Evolutionary conservation across 2,888 invertebrate species (phyloP), one percentile per base, ranked within the genome.

Genomic region (Odontothrips loti): DNA sequence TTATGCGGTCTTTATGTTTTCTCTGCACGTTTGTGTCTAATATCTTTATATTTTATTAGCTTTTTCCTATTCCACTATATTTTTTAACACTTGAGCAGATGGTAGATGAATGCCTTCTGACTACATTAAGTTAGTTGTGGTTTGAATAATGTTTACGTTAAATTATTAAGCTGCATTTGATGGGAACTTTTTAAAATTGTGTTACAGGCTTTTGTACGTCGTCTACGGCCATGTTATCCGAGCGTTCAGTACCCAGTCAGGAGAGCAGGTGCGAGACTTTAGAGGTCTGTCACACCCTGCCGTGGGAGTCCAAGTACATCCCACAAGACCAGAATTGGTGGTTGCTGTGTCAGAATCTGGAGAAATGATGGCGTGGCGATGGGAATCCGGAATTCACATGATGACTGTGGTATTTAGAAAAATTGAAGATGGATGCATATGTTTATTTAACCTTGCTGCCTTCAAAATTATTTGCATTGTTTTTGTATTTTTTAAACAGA

Each of bases 171-270:
- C 6, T 4, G 2, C 34, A 43, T 6, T 43, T 43, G 34, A 43
- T 43, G 34, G 6, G 6, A 4, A 2, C 34, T 43, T 2, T 43
- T 4, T 43, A 43, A 43, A 43, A 43, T 43, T 43, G 34, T 43
- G 34, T 85, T 87, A 27, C 84, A 94, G 94, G 84, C 89, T 87
- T 83, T 84, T 94, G 15, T 91, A 91, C 84, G 88, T 93, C 79
- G 88, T 91, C 3, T 90, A 90, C 86, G 91, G 90, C 78, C 89
- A 90, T 83, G 86, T 88, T 8, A 88, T 94, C 11, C 89, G 91
- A 84, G 90, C 91, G 0, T 93, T 91, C 85, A 92, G 90, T 84
- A 89, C 91, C 0, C 88, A 88, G 84, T 93, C 93, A 3, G 93
- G 92, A 0, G 91, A 92, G 85, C 88, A 90, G 83, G 87, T 92